These are phyloP conservation scores for Tricholauxania praeusta DNA, from an alignment of 2,888 invertebrate genomes.

Conservation along the genomic window DNA sequence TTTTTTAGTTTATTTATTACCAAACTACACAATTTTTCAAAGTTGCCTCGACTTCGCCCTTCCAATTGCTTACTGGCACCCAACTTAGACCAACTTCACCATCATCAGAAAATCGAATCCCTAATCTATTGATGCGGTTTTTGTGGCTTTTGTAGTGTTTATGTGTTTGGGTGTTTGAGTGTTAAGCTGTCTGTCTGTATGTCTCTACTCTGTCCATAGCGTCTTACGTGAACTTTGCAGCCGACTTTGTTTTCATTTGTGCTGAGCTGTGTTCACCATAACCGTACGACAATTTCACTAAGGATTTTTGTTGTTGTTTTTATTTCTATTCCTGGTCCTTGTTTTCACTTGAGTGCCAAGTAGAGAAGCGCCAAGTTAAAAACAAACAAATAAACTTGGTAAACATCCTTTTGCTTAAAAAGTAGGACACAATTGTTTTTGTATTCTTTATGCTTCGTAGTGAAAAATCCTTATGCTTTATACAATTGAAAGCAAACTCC, in stretches of 20 bases:
- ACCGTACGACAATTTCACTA: not conserved
- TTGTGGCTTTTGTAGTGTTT: slow-evolving; percentile 39
- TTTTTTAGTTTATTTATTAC: not conserved
- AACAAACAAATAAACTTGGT: slow-evolving; percentile 52
- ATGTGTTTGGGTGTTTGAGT: slow-evolving; percentile 25
- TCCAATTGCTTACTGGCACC: not conserved
- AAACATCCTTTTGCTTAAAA: slow-evolving; percentile 48
- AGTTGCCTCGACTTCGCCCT: not conserved
- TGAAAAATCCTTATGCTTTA: slow-evolving; percentile 5
- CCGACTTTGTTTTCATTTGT: slow-evolving; percentile 17
- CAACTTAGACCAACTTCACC: not conserved
- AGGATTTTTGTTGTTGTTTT: not conserved
- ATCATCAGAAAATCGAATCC: slow-evolving; percentile 43
- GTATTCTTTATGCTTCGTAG: not conserved
- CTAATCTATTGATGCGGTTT: slow-evolving; percentile 49
- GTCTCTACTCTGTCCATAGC: not conserved
- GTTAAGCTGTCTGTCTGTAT: not conserved
- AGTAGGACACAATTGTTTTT: slow-evolving; percentile 34
- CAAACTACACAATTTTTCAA: not conserved
- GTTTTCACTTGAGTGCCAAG: slow-evolving; percentile 23
- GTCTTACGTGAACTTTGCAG: not conserved
- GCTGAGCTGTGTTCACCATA: not conserved
- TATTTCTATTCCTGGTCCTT: not conserved
- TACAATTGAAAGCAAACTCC: too few relatives aligned
- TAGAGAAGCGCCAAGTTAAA: slow-evolving; percentile 35